phyloP scores from a whole-genome alignment of 2,888 invertebrate genomes.

The Malachius bipustulatus region DNA sequence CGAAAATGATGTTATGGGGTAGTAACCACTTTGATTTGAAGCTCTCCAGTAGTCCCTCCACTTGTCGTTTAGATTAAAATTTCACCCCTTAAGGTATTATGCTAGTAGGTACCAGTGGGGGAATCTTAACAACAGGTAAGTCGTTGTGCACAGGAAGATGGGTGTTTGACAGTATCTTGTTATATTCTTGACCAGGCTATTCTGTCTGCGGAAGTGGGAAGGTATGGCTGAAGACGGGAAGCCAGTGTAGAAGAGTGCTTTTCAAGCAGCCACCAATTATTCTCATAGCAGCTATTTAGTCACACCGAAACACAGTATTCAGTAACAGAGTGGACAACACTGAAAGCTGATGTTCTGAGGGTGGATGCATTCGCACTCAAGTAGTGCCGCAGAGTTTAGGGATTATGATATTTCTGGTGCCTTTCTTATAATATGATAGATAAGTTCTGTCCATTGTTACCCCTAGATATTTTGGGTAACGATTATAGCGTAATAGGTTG shows the following conservation, averaged over 20 bases:
- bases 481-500: conserved; percentile 6
- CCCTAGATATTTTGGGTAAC: conserved; percentile 8
- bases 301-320: neutral
- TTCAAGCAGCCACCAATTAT: conserved; percentile 5
- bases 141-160: conserved; percentile 8
- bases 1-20: too few species aligned
- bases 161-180: neutral
- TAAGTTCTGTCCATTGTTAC: conserved; percentile 8
- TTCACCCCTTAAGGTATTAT: conserved; percentile 5
- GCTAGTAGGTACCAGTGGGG: conserved; percentile 5
- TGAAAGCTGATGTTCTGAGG: conserved; percentile 7
- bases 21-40: too few species aligned
- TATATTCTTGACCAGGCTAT: conserved; percentile 7
- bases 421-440: conserved; percentile 9
- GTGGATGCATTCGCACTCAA: conserved; percentile 8
- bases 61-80: conserved; percentile 6
- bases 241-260: conserved; percentile 7
- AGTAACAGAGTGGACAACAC: conserved; percentile 9
- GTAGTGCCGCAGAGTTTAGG: conserved; percentile 7
- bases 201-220: conserved; percentile 7
- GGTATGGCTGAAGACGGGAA: conserved; percentile 7
- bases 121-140: conserved; percentile 4
- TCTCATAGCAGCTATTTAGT: conserved; percentile 5
- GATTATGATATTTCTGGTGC: conserved; percentile 6
- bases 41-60: conserved; percentile 7